Base-by-base conservation (phyloP, 2,888 invertebrate species). In the Agriopis leucophaearia region DNA sequence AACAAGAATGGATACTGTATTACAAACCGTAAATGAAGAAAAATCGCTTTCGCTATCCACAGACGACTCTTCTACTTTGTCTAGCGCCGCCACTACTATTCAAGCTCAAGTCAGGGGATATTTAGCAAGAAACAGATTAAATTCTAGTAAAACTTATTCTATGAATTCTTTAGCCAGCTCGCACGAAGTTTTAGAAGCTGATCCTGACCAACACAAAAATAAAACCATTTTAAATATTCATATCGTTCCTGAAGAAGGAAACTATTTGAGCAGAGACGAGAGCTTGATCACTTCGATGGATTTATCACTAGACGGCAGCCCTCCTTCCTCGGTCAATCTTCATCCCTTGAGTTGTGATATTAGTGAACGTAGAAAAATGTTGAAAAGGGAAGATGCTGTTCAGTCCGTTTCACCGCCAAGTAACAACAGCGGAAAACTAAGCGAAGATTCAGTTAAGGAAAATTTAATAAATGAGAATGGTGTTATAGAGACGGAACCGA, bases 81-180 rank as follows among this genome's bases (percentile, higher is more conserved):
- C 94, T 27, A 94, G 94, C 80, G 95, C 95, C 16, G 96, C 96
- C 44, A 95, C 95, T 4, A 95, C 95, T 77, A 96, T 96, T 74
- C 96, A 96, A 87, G 95, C 96, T 7, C 95, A 96, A 56, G 95
- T 96, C 54, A 92, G 96, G 69, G 96, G 96, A 2, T 96, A 95
- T 81, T 92, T 96, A 79, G 95, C 95, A 45, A 90, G 96, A 66
- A 95, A 94, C 81, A 90, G 89, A 78, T 76, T 91, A n/a, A 86
- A 90, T 75, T 85, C 86, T 47, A 88, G 88, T 69, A 94, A 90
- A 86, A 89, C 90, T 0, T 73, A 78, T n/a, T 91, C 92, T 44
- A 85, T 83, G 35, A 87, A 84, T 76, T 92, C 93, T 16, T 77
- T 89, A 64, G 80, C 86, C 16, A 90, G 90, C 78, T 92, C 92